Conservation (phyloP, 2,113 vertebrate species). For the Psilopogon haemacephalus region DNA sequence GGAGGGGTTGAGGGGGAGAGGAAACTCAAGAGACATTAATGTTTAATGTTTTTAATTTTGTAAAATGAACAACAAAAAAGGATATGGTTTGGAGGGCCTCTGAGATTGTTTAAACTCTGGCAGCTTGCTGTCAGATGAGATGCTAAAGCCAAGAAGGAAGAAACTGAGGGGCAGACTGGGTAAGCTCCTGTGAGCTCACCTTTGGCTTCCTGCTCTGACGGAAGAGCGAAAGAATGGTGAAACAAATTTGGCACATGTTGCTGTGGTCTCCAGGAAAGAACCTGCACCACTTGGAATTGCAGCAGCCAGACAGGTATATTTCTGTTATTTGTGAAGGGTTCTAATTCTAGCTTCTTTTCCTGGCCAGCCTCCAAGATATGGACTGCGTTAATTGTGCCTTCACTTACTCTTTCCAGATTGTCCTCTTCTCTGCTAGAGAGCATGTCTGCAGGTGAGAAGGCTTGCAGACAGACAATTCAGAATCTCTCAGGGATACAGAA, state of each 20-base stretch:
- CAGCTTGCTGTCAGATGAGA: slow-evolving; percentile 58
- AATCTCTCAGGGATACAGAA: neutral
- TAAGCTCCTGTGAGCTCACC: slow-evolving; percentile 51
- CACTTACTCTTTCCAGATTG: neutral
- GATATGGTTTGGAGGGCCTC: slow-evolving; percentile 58
- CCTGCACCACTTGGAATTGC: neutral
- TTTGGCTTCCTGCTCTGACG: slow-evolving; percentile 28
- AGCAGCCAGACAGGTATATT: slow-evolving; percentile 29
- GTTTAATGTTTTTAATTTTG: slow-evolving; percentile 78
- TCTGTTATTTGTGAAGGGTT: slow-evolving; percentile 25
- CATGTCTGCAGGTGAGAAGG: neutral
- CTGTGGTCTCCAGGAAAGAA: slow-evolving; percentile 3
- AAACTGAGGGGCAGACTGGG: slow-evolving; percentile 6
- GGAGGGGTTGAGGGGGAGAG: slow-evolving; percentile 54
- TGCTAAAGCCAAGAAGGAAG: slow-evolving; percentile 25
- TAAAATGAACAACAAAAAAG: slow-evolving; percentile 70
- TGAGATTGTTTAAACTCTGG: slow-evolving; percentile 50
- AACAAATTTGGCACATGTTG: slow-evolving; percentile 34
- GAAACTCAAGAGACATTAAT: slow-evolving; percentile 70
- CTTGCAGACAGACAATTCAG: neutral
- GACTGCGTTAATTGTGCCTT: neutral
- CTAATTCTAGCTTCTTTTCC: slow-evolving; percentile 34
- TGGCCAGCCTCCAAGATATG: neutral
- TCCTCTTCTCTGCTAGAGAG: neutral
- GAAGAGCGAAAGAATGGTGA: slow-evolving; percentile 7